These are phyloP conservation scores for Chroicocephalus ridibundus DNA, from an alignment of 2,113 vertebrate genomes.

Conservation along the genomic window DNA sequence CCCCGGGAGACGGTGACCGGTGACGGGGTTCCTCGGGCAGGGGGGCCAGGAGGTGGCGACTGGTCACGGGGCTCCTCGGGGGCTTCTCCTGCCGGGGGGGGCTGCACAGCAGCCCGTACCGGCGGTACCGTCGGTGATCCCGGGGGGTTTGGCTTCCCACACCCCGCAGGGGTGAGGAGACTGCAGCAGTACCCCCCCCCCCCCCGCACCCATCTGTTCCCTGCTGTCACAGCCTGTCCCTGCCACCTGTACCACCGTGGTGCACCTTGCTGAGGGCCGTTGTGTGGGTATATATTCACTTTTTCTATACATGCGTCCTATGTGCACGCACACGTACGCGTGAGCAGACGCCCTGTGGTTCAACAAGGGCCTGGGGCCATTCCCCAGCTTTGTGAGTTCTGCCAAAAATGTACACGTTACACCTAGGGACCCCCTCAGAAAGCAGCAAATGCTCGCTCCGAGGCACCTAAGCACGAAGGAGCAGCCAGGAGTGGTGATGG, in stretches of 20 bases:
- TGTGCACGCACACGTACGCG: fast-evolving
- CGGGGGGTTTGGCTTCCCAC: fast-evolving
- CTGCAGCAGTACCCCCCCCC: not conserved
- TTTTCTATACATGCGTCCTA: fast-evolving
- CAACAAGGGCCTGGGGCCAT: fast-evolving
- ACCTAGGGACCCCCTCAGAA: not conserved
- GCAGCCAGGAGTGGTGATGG: not conserved
- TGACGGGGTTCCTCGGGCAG: not conserved
- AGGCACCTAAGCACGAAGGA: not conserved
- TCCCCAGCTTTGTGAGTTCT: not conserved
- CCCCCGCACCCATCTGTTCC: fast-evolving
- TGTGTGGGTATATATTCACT: fast-evolving
- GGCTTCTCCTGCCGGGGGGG: not conserved
- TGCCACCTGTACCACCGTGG: fast-evolving
- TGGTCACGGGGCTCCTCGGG: not conserved
- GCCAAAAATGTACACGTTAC: fast-evolving
- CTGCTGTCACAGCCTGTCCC: too few species aligned
- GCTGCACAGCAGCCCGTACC: fast-evolving
- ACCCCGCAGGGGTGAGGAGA: fast-evolving
- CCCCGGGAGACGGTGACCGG: not conserved
- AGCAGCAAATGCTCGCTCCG: fast-evolving
- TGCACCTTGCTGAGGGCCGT: not conserved
- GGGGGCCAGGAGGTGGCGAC: not conserved
- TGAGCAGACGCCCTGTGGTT: fast-evolving
- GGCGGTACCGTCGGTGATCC: fast-evolving